A percentile compares a stretch with the other conserved stretches of the same genome.
phyloP scores from a whole-genome alignment of 2,113 vertebrate species.

The Hypanus sabinus region DNA sequence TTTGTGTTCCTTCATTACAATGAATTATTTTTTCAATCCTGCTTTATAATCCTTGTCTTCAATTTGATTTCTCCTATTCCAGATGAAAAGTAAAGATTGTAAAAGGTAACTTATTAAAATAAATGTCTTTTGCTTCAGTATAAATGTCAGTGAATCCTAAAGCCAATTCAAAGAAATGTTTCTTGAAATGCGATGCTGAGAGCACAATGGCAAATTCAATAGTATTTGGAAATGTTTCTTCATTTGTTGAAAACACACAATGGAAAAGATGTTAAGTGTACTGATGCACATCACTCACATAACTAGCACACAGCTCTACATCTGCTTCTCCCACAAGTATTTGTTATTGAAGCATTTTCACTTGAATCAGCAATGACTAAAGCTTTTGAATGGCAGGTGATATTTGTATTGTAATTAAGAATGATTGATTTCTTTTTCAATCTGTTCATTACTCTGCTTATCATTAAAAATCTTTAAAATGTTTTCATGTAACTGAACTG shows the following conservation, averaged over 20 bases:
- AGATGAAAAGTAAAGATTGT: not conserved
- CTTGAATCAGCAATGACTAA: not conserved
- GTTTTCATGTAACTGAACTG: not conserved
- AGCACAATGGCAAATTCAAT: not conserved
- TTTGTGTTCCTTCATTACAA: not conserved
- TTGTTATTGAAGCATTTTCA: not conserved
- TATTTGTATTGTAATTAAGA: not conserved
- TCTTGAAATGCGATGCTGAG: not conserved
- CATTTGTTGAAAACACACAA: not conserved
- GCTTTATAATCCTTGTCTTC: not conserved
- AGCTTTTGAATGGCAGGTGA: not conserved
- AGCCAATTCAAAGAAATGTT: conserved; percentile 8
- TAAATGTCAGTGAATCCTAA: not conserved
- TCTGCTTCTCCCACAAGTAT: not conserved
- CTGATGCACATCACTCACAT: not conserved
- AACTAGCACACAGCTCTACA: not conserved
- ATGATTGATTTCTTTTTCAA: not conserved
- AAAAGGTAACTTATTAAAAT: not conserved
- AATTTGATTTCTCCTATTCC: not conserved
- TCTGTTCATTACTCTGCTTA: not conserved
- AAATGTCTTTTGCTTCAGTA: not conserved
- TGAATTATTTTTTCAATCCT: not conserved
- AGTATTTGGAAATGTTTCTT: not conserved
- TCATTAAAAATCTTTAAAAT: not conserved
- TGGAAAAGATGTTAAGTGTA: not conserved